Evolutionary conservation across 2,797 vertebrate genomes (phyloP).

Genomic region (Syngnathus rostellatus): DNA sequence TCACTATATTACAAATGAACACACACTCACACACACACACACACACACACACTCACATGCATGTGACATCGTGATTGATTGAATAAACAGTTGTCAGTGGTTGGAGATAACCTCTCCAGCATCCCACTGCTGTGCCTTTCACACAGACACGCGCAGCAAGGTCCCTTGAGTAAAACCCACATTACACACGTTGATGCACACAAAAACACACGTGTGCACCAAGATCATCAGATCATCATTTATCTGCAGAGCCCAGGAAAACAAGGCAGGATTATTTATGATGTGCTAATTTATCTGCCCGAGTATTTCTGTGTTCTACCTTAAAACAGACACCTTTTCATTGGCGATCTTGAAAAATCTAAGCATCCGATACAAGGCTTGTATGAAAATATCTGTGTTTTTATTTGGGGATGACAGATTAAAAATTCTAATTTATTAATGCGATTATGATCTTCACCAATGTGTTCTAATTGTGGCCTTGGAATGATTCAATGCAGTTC

Average conservation of each 20-base stretch:
- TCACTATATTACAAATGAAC: constrained; percentile 46
- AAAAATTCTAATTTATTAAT: neutral
- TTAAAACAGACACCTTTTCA: neutral
- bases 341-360: neutral
- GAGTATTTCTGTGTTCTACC: neutral
- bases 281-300: constrained; percentile 14
- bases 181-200: constrained; percentile 42
- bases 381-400: neutral
- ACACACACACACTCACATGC: constrained; percentile 52
- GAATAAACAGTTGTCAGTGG: constrained; percentile 87
- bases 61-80: constrained; percentile 89
- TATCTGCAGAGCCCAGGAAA: constrained; percentile 21
- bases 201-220: constrained; percentile 14
- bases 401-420: neutral
- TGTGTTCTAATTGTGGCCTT: neutral
- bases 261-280: constrained; percentile 38
- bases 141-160: constrained; percentile 21
- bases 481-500: neutral
- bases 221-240: constrained; percentile 43
- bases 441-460: neutral
- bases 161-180: constrained; percentile 48
- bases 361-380: neutral
- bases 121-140: constrained; percentile 42
- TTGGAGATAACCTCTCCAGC: constrained; percentile 59
- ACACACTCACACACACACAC: constrained; percentile 42